A percentile compares a stretch with the other conserved stretches of the same genome.
These are phyloP conservation scores for Semibalanus balanoides DNA, from an alignment of 1,140 invertebrate genomes.

Conservation along the genomic window DNA sequence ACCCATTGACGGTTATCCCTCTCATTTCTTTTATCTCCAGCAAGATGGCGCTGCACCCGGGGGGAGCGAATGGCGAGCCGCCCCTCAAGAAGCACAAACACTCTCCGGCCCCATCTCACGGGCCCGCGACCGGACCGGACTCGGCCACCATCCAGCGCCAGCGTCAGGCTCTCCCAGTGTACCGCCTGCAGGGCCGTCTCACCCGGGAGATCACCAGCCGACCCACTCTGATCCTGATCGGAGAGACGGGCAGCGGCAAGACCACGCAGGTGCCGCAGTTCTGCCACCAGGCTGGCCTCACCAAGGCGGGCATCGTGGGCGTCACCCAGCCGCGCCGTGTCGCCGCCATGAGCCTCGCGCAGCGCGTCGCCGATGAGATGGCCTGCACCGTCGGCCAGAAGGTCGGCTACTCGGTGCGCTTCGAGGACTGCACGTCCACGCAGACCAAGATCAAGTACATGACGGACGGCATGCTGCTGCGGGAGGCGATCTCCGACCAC, in stretches of 20 bases:
- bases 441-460: slow-evolving; percentile 68
- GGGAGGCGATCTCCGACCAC: slow-evolving; percentile 66
- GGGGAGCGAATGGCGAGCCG: neutral
- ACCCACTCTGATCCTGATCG: slow-evolving; percentile 57
- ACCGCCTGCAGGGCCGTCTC: slow-evolving; percentile 13
- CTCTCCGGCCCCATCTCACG: neutral
- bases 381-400: slow-evolving; percentile 46
- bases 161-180: slow-evolving; percentile 18
- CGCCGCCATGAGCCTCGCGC: slow-evolving; percentile 78
- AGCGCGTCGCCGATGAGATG: slow-evolving; percentile 67
- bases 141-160: neutral
- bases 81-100: neutral
- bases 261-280: slow-evolving; percentile 81
- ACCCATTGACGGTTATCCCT: too few relatives aligned
- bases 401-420: slow-evolving; percentile 83
- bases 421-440: slow-evolving; percentile 65
- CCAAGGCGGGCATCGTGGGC: slow-evolving; percentile 45
- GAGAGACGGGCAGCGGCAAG: slow-evolving; percentile 80
- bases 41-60: neutral
- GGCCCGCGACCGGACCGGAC: neutral
- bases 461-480: slow-evolving; percentile 87
- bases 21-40: too few relatives aligned
- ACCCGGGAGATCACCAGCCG: slow-evolving; percentile 15
- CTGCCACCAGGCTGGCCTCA: slow-evolving; percentile 42
- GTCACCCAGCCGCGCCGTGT: slow-evolving; percentile 79